Conservation (phyloP, 2,888 invertebrate genomes). For the Machimus atricapillus region DNA sequence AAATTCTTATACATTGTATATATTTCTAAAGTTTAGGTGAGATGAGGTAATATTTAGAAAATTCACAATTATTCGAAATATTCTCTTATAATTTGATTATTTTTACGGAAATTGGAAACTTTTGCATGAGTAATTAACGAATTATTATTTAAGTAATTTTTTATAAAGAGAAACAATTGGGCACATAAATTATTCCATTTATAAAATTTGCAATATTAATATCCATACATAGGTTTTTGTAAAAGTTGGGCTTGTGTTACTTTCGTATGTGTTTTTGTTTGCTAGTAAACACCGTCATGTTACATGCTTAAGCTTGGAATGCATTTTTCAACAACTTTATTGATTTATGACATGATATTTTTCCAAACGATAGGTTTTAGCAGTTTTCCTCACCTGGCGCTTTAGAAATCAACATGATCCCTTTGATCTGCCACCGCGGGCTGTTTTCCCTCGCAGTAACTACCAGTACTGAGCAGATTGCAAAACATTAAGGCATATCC, state of each 20-base stretch:
- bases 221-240: not conserved
- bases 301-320: not conserved
- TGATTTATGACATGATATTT: not conserved
- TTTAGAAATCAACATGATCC: slow-evolving; percentile 84
- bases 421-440: slow-evolving; percentile 74
- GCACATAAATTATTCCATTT: too few relatives aligned
- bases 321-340: not conserved
- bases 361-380: slow-evolving; percentile 70
- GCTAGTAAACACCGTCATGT: not conserved
- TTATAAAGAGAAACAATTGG: too few relatives aligned
- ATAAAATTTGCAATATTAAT: not conserved
- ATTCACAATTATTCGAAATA: too few relatives aligned
- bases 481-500: not conserved
- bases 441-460: slow-evolving; percentile 69
- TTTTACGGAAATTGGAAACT: too few relatives aligned
- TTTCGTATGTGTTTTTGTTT: not conserved
- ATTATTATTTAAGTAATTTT: too few relatives aligned
- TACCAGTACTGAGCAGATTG: slow-evolving; percentile 55
- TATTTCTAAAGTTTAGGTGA: too few relatives aligned
- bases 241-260: not conserved
- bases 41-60: too few relatives aligned
- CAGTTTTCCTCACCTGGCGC: slow-evolving; percentile 79
- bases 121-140: too few relatives aligned
- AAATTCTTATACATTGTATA: too few relatives aligned
- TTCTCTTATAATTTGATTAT: too few relatives aligned